Percentiles rank a stretch among this genome's conserved stretches.
phyloP scores from a whole-genome alignment of 2,888 invertebrate species.

The Andrena bucephala region DNA sequence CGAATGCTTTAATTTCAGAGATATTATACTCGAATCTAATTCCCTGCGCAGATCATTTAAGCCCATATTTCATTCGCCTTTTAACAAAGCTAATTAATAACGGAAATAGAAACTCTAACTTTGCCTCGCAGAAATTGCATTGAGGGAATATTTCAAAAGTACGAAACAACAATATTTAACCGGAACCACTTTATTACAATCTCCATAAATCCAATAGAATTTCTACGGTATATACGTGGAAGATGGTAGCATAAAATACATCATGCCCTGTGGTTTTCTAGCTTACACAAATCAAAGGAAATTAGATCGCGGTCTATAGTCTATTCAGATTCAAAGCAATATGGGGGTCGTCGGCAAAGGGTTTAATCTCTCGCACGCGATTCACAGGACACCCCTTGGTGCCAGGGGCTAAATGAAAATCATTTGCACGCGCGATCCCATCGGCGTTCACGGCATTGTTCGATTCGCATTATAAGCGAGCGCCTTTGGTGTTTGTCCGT shows the following conservation, averaged over 20 bases:
- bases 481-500: conserved; percentile 47
- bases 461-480: conserved; percentile 23
- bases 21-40: background rate
- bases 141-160: no score
- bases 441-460: conserved; percentile 25
- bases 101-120: no score
- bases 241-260: no score
- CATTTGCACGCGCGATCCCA: conserved; percentile 18
- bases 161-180: no score
- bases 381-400: conserved; percentile 12
- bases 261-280: no score
- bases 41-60: no score
- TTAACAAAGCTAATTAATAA: no score
- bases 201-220: no score
- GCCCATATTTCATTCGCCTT: background rate
- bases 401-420: conserved; percentile 15
- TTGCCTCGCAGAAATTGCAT: no score
- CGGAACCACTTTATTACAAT: no score
- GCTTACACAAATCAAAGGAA: background rate
- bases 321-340: background rate
- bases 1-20: background rate
- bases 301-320: background rate
- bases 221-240: no score
- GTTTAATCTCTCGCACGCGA: background rate
- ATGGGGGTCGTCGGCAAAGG: background rate